Base-by-base conservation (phyloP, 2,888 invertebrate species). In the Pediacus dermestoides region DNA sequence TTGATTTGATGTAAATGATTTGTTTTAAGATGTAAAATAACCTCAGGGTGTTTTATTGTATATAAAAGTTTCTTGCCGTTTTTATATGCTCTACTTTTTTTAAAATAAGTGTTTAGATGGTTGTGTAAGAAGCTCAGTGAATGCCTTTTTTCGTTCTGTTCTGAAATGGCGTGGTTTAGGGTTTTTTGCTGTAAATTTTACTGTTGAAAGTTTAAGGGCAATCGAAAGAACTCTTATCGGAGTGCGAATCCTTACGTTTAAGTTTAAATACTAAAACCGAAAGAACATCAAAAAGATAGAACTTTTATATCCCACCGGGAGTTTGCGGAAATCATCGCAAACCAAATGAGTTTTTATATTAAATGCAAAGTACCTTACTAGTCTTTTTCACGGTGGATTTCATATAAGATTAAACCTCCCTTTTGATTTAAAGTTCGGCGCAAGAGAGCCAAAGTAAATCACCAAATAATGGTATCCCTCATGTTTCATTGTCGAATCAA, bases 251-350 rank as follows among this genome's bases (percentile, higher is more conserved):
- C 39, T 26, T 15, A 34, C 44, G 39, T 40, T 37, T 32, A 41
- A 41, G 32, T 47, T 48, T 46, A 44, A 46, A 46, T 44, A 49
- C 48, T 37, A 36, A 42, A 44, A 46, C 42, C 42, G 37, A 46
- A 50, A 34, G 44, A 50, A 50, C 40, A 48, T 50, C 44, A 46
- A 46, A 46, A 48, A 44, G 48, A 47, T 47, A 30, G 44, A 48
- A 48, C 42, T 48, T 48, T 50, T 44, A 46, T 44, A 41, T 43
- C 42, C 42, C 30, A 27, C 18, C 35, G 42, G 23, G 39, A 37
- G 22, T 36, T 34, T 34, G 37, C 33, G 41, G 38, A 37, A 39
- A 39, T 39, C 42, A 45, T 44, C 38, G 36, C 33, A 38, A 49
- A 41, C 39, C 45, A 34, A 44, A 50, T 37, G 43, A 42, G 44